phyloP scores from a whole-genome alignment of 2,797 vertebrate genomes.

The Poecilia gillii region DNA sequence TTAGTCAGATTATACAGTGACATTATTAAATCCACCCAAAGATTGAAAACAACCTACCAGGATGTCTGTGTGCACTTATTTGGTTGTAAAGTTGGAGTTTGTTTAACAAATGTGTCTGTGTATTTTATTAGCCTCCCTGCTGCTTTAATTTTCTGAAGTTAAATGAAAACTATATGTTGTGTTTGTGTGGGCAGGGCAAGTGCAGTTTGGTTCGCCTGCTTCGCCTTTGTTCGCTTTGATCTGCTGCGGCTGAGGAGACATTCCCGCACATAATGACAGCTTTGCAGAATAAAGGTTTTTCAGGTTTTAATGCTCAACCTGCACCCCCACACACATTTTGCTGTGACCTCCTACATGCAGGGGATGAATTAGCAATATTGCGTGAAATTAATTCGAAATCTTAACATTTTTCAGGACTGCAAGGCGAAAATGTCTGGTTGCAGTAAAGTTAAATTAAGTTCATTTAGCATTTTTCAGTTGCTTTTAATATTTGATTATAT shows the following conservation, averaged over 20 bases:
- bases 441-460: neutral
- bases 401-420: neutral
- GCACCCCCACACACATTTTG: neutral
- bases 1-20: constrained; percentile 63
- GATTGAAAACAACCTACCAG: constrained; percentile 20
- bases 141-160: constrained; percentile 27
- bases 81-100: neutral
- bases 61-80: neutral
- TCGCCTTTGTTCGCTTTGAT: constrained; percentile 14
- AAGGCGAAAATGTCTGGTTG: neutral
- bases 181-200: constrained; percentile 11
- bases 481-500: neutral
- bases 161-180: constrained; percentile 17
- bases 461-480: neutral
- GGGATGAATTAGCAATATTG: neutral
- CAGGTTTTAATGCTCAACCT: neutral
- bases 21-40: constrained; percentile 51
- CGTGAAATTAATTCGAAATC: neutral
- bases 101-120: constrained; percentile 4
- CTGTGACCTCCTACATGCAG: neutral
- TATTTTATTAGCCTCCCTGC: constrained; percentile 13
- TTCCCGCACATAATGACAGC: constrained; percentile 4
- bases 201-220: constrained; percentile 37
- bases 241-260: constrained; percentile 13
- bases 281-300: neutral